phyloP scores from a whole-genome alignment of 1,140 invertebrate genomes.

The Drosophila gunungcola region DNA sequence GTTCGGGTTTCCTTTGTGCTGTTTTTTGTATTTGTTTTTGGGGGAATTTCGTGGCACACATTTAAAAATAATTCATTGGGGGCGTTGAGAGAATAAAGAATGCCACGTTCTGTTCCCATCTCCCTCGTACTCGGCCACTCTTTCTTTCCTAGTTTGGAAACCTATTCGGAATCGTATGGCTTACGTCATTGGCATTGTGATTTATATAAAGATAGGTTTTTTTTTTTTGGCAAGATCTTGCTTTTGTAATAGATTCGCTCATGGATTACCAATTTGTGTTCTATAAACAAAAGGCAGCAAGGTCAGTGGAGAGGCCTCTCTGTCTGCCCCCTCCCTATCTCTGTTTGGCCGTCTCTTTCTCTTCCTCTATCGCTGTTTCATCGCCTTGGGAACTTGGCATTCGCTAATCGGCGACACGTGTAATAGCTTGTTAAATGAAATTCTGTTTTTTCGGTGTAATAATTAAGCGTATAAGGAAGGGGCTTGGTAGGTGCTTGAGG shows the following conservation, averaged over 20 bases:
- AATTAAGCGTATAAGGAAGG: not conserved
- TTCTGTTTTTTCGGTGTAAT: slow-evolving; percentile 19
- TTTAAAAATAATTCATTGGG: slow-evolving; percentile 48
- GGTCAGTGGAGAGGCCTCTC: slow-evolving; percentile 43
- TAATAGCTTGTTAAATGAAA: slow-evolving; percentile 57
- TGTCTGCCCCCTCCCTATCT: not conserved
- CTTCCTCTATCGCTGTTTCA: slow-evolving; percentile 1
- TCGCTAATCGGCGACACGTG: slow-evolving; percentile 72
- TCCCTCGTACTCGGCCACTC: slow-evolving; percentile 5
- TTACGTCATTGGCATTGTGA: slow-evolving; percentile 54
- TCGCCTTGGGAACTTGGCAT: slow-evolving; percentile 36
- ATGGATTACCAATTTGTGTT: slow-evolving; percentile 42
- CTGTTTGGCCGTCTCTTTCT: slow-evolving; percentile 19
- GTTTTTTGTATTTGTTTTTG: slow-evolving; percentile 20
- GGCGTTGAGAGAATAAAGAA: slow-evolving; percentile 27
- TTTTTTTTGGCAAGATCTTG: slow-evolving; percentile 44
- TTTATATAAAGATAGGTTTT: slow-evolving; percentile 29
- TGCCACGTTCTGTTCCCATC: slow-evolving; percentile 12
- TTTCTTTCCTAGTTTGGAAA: slow-evolving; percentile 28
- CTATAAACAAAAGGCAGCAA: slow-evolving; percentile 60
- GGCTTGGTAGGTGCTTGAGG: not conserved
- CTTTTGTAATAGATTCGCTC: slow-evolving; percentile 58
- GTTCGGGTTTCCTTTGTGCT: slow-evolving; percentile 1
- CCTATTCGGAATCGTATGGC: slow-evolving; percentile 19
- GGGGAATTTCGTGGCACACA: slow-evolving; percentile 50